Conservation (phyloP, 1,140 invertebrate species). For the Solen grandis region DNA sequence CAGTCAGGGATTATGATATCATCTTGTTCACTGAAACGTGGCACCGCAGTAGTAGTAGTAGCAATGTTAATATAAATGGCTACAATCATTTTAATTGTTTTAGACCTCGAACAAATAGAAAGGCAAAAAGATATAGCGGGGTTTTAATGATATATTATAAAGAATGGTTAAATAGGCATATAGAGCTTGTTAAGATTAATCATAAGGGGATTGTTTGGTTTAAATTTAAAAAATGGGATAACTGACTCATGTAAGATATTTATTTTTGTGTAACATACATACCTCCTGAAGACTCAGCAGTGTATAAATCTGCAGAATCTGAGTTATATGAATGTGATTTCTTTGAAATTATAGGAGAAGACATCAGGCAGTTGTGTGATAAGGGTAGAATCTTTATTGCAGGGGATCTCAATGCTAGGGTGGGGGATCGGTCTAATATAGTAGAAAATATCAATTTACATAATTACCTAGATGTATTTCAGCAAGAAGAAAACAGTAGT, state of each 20-base stretch:
- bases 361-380: not conserved
- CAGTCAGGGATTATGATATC: not conserved
- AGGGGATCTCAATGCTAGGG: not conserved
- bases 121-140: not conserved
- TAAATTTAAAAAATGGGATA: not conserved
- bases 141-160: slow-evolving; percentile 7
- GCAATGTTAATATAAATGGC: not conserved
- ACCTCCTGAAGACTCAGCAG: slow-evolving; percentile 1
- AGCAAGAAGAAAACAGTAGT: not conserved
- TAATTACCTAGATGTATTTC: not conserved
- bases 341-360: not conserved
- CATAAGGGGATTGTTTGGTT: not conserved
- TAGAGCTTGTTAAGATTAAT: not conserved
- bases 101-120: slow-evolving; percentile 4
- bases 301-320: not conserved
- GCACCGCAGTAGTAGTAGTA: not conserved
- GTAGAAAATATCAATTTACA: not conserved
- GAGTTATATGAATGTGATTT: slow-evolving; percentile 4
- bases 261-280: not conserved
- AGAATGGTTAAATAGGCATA: not conserved
- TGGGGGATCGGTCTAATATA: not conserved
- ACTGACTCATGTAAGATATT: not conserved
- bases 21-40: slow-evolving; percentile 3
- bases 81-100: not conserved
- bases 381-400: not conserved